phyloP scores from a whole-genome alignment of 1,140 invertebrate genomes.

The Tetramorium parvispinum region DNA sequence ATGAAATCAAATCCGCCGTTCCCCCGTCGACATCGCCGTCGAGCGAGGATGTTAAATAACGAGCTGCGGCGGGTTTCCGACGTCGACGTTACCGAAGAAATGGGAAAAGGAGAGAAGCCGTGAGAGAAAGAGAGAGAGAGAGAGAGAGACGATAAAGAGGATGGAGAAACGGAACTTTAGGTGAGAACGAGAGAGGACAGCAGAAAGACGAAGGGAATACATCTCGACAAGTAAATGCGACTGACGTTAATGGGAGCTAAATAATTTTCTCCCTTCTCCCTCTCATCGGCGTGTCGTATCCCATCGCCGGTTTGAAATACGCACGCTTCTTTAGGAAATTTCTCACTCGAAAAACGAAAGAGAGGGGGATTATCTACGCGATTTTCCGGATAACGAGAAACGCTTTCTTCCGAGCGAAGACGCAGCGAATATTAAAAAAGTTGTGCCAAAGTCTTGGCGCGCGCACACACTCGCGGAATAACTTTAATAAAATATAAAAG shows the following conservation, averaged over 20 bases:
- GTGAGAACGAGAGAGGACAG: conserved; percentile 52
- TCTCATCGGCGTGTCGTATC: conserved; percentile 60
- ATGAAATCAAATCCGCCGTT: conserved; percentile 78
- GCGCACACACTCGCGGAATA: conserved; percentile 15
- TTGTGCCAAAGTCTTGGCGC: conserved; percentile 35
- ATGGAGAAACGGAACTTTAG: conserved; percentile 22
- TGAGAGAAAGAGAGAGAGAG: conserved; percentile 36
- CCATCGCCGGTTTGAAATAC: conserved; percentile 59
- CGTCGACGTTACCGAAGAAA: conserved; percentile 48
- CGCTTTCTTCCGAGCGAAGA: conserved; percentile 47
- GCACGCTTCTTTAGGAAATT: conserved; percentile 65
- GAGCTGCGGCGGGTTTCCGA: conserved; percentile 69
- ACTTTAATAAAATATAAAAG: conserved; percentile 53
- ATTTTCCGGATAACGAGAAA: conserved; percentile 73
- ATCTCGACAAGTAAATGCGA: conserved; percentile 79
- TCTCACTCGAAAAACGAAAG: conserved; percentile 4
- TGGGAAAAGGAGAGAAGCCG: conserved; percentile 7
- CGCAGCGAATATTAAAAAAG: conserved; percentile 70
- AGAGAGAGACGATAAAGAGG: not conserved
- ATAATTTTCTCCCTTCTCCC: conserved; percentile 81
- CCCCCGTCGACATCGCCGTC: conserved; percentile 23
- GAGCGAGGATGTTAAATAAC: conserved; percentile 77
- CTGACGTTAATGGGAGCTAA: conserved; percentile 84
- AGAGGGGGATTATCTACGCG: conserved; percentile 63
- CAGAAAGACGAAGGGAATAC: conserved; percentile 52